These are phyloP conservation scores for Agelastica alni DNA, from an alignment of 2,888 invertebrate species.

Conservation along the genomic window DNA sequence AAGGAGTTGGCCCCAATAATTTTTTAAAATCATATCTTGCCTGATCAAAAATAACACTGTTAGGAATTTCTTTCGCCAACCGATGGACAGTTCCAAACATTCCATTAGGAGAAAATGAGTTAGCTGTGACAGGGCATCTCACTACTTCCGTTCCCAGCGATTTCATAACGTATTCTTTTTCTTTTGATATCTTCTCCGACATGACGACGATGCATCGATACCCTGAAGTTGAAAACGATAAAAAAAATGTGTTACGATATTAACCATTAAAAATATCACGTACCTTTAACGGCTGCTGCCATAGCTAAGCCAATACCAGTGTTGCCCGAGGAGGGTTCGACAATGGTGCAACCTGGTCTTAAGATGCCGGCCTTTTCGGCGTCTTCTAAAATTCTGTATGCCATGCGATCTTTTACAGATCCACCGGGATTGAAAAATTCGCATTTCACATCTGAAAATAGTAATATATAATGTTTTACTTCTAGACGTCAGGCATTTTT, in stretches of 20 bases:
- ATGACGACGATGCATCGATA: constrained; percentile 97
- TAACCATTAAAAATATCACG: neutral
- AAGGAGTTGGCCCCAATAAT: too few species aligned
- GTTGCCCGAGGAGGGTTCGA: constrained; percentile 91
- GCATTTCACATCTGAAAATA: constrained; percentile 85
- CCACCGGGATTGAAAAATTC: constrained; percentile 98
- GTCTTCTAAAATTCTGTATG: constrained; percentile 90
- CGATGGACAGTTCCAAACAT: constrained; percentile 87
- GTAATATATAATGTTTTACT: neutral
- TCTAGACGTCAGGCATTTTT: too few species aligned
- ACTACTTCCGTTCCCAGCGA: constrained; percentile 95
- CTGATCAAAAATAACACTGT: constrained; percentile 92
- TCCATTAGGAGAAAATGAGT: constrained; percentile 85
- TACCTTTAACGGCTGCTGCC: constrained; percentile 84
- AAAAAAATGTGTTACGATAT: neutral
- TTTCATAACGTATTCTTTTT: constrained; percentile 88
- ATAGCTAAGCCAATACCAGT: constrained; percentile 94
- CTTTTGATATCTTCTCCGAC: constrained; percentile 99
- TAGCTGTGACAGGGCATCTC: constrained; percentile 91
- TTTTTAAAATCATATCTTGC: too few species aligned
- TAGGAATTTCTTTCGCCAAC: constrained; percentile 82
- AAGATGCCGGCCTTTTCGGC: constrained; percentile 86
- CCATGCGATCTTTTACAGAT: constrained; percentile 95
- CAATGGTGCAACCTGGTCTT: constrained; percentile 88
- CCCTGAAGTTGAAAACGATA: constrained; percentile 58